These are phyloP conservation scores for Capromys pilorides DNA, from an alignment of 2,797 vertebrate species.

Conservation along the genomic window DNA sequence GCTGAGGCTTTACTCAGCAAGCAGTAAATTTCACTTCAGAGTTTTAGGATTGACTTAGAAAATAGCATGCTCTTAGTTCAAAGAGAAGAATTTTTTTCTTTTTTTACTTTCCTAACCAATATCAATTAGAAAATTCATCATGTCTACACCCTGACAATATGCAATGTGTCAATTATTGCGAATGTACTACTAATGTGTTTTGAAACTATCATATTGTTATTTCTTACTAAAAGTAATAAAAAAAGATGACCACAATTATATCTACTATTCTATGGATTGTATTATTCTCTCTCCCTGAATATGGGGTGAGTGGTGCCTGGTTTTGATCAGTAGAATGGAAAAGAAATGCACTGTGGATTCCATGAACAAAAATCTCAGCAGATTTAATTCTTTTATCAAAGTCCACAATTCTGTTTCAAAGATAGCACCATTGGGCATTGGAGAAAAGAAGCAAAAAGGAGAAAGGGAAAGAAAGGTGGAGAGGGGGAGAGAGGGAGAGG, in stretches of 20 bases:
- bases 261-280: neutral
- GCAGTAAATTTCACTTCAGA: neutral
- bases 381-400: neutral
- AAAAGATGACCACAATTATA: neutral
- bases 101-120: too few species aligned
- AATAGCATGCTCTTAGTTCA: too few species aligned
- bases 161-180: too few species aligned
- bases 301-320: neutral
- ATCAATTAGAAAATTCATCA: too few species aligned
- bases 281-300: too few species aligned
- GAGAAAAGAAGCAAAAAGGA: neutral
- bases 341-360: neutral
- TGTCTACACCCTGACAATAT: too few species aligned
- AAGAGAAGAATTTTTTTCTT: too few species aligned
- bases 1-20: neutral
- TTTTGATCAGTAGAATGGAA: neutral
- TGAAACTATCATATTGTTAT: too few species aligned
- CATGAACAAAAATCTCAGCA: neutral
- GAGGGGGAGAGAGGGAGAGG: too few species aligned
- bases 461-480: too few species aligned
- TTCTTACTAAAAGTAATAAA: too few species aligned
- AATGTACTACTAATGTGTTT: too few species aligned
- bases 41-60: conserved; percentile 15
- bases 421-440: neutral
- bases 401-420: neutral